Evolutionary conservation across 2,888 invertebrate genomes (phyloP).

Genomic region (Leucoma salicis): DNA sequence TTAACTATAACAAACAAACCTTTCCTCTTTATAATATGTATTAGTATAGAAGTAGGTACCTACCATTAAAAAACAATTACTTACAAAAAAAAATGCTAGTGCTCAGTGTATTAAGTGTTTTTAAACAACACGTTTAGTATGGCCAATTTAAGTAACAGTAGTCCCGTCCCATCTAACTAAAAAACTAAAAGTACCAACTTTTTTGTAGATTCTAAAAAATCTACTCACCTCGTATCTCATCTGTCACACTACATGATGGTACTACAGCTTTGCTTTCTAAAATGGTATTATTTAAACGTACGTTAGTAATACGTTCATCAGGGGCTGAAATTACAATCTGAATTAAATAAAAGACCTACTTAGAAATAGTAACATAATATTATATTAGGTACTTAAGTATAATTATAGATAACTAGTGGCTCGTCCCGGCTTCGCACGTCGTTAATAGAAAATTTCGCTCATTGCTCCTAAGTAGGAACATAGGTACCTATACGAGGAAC

Average conservation of each 20-base stretch:
- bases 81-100: no score
- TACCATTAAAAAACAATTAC: no score
- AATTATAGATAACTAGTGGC: no score
- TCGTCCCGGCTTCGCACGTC: no score
- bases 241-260: conserved; percentile 4
- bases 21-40: not conserved
- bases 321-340: conserved; percentile 6
- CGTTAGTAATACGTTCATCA: conserved; percentile 5
- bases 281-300: conserved; percentile 5
- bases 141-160: not conserved
- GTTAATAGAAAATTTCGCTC: no score
- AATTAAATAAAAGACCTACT: conserved; percentile 3
- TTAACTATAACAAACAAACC: not conserved
- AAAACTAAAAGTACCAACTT: not conserved
- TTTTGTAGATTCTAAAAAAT: conserved; percentile 3
- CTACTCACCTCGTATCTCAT: conserved; percentile 8
- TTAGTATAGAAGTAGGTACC: no score
- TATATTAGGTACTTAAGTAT: not conserved
- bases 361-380: conserved; percentile 2
- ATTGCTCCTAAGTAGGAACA: no score
- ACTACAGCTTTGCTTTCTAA: conserved; percentile 4
- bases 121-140: not conserved
- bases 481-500: no score
- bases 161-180: no score
- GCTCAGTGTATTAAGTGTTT: not conserved